Evolutionary conservation across 2,113 vertebrate genomes (phyloP), one percentile per base, ranked within the genome.

Genomic region (Dryoscopus gambensis): DNA sequence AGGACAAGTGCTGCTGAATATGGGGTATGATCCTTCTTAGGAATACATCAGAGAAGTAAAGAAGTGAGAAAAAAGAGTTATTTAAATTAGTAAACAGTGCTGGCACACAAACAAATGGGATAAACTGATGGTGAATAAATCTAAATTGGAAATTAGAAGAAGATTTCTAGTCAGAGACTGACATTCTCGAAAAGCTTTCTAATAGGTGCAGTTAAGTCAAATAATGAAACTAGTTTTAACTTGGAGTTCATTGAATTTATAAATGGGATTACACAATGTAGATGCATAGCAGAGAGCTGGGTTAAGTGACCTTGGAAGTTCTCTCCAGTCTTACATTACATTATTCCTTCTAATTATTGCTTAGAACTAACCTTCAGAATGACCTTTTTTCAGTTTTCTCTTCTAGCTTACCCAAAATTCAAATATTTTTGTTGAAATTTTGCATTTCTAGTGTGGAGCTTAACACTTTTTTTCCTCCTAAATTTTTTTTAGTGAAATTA

Each of bases 221-320:
- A 82, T 89, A 96, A 87, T 84, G 77, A 80, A 87, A 81, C 80
- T 68, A 82, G 69, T 91, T 97, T 94, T 92, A 78, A 95, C 52
- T 91, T 81, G 52, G 77, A 91, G 73, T 87, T 91, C 60, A 75
- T 13, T 82, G 68, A 71, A 82, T 91, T 91, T 95, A 62, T 87
- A 89, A 96, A 89, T 71, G 53, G 65, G 87, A 92, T 95, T 84
- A 91, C 52, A 75, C 35, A 82, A 79, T 46, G 62, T 76, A 82
- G 94, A 81, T 71, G 56, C 35, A 37, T 64, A 94, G 53, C 8
- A 6, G 60, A 96, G 84, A 64, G n/a, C 80, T 87, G 52, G 65
- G 60, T 91, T 95, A 82, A 75, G 55, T 92, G 94, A 96, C 94
- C 89, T 92, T 93, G 91, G 84, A 89, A 90, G 65, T 56, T 91